Conservation (phyloP, 2,113 vertebrate genomes). For the Nymphicus hollandicus region DNA sequence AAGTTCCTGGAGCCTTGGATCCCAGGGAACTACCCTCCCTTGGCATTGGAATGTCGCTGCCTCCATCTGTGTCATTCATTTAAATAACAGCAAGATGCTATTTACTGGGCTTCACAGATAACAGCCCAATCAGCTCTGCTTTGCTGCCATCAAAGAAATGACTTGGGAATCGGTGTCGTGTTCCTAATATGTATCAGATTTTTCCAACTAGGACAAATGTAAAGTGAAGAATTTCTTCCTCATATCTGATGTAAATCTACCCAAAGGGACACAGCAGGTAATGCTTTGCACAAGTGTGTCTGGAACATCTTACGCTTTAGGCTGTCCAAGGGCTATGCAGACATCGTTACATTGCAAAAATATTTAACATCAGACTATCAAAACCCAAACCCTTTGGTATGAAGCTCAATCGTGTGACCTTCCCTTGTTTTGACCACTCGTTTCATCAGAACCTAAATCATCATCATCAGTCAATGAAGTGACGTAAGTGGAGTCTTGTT, state of each 20-base stretch:
- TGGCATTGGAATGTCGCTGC: accelerated
- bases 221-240: background rate
- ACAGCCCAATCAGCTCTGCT: background rate
- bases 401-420: background rate
- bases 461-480: too few species aligned
- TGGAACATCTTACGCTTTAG: background rate
- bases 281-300: background rate
- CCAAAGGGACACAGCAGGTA: background rate
- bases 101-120: background rate
- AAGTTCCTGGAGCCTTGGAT: background rate
- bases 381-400: background rate
- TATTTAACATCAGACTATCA: background rate
- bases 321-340: background rate
- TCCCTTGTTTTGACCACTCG: background rate
- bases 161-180: background rate
- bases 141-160: background rate
- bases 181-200: constrained; percentile 57
- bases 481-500: background rate
- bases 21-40: background rate
- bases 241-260: background rate
- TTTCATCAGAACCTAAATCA: background rate
- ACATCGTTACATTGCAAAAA: background rate
- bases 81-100: background rate
- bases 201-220: background rate
- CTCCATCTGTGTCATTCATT: background rate